Evolutionary conservation across 1,140 invertebrate genomes (phyloP).

Genomic region (Pseudomyrmex concolor): DNA sequence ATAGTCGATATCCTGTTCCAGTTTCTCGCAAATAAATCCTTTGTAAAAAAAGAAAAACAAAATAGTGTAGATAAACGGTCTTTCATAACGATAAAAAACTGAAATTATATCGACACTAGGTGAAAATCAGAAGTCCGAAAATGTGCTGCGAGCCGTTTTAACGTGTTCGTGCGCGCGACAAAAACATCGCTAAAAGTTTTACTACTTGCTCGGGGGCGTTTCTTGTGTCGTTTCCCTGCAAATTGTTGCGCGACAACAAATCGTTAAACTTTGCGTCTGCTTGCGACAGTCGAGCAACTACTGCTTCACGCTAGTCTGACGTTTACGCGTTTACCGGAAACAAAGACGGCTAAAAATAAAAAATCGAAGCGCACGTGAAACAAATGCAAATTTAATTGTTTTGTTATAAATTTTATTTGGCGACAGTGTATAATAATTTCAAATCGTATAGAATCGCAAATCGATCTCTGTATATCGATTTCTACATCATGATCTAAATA

Average conservation of each 20-base stretch:
- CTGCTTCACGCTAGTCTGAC: background rate
- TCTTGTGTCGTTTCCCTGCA: conserved; percentile 50
- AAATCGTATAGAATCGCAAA: too few species aligned
- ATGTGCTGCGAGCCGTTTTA: background rate
- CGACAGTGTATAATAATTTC: too few species aligned
- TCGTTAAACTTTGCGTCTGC: conserved; percentile 52
- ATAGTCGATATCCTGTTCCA: background rate
- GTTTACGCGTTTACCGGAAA: conserved; percentile 26
- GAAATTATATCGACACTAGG: conserved; percentile 5
- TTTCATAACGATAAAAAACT: conserved; percentile 25
- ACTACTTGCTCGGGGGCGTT: conserved; percentile 24
- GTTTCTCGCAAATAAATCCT: background rate
- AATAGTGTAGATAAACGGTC: background rate
- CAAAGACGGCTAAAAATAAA: background rate
- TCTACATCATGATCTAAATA: background rate
- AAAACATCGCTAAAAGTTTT: conserved; percentile 29
- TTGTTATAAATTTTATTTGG: too few species aligned
- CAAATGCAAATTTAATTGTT: conserved; percentile 19
- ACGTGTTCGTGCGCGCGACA: background rate
- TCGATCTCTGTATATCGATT: too few species aligned
- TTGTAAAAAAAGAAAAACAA: background rate
- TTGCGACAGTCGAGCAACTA: conserved; percentile 49
- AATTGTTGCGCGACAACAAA: conserved; percentile 51
- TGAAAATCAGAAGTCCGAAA: conserved; percentile 4
- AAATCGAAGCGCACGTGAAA: background rate